Base-by-base conservation (phyloP, 2,888 invertebrate genomes). In the Cosmia pyralina region DNA sequence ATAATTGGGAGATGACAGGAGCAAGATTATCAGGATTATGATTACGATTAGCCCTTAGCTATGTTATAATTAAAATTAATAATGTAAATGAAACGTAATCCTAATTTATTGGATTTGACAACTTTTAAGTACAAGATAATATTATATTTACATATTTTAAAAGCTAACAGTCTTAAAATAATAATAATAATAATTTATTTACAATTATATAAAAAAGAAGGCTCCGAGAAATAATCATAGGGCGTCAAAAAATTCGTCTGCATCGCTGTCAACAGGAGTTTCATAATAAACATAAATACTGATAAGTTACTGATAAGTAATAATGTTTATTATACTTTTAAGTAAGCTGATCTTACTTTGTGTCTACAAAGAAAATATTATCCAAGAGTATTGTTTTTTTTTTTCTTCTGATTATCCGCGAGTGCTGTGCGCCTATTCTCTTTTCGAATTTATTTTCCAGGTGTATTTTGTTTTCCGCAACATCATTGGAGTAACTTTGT, bases 41-140 rank as follows among this genome's bases (percentile, higher is more conserved):
- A 66, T 78, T 69, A 66, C 38, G 13, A 75, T 15, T 34, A 50
- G 34, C 44, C 17, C 34, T 62, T 38, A 59, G n/a, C 48, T 53
- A 48, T 34, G n/a, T 62, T 65, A 48, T 50, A 41, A 58, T 58
- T 52, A 53, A 59, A 66, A 55, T 53, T 15, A 28, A 17, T 68
- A 59, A 71, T 34, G 15, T 68, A 50, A 72, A 69, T 57, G n/a
- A 73, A 65, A 71, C 19, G 10, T n/a, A 41, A 50, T 63, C 28
- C n/a, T 41, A 66, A 63, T 46, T 38, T 53, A 65, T n/a, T 13
- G 17, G 11, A 34, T 62, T 58, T 58, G 28, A n/a, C 19, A 60
- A 62, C 41, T 17, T 63, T 53, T 13, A 28, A 38, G 59, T 22
- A 53, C 28, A 28, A 28, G 28, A 28, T 28, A 28, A 28, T 28